A percentile compares a stretch with the other conserved stretches of the same genome.
These are phyloP conservation scores for Rachycentron canadum DNA, from an alignment of 2,797 vertebrate species.

Conservation along the genomic window DNA sequence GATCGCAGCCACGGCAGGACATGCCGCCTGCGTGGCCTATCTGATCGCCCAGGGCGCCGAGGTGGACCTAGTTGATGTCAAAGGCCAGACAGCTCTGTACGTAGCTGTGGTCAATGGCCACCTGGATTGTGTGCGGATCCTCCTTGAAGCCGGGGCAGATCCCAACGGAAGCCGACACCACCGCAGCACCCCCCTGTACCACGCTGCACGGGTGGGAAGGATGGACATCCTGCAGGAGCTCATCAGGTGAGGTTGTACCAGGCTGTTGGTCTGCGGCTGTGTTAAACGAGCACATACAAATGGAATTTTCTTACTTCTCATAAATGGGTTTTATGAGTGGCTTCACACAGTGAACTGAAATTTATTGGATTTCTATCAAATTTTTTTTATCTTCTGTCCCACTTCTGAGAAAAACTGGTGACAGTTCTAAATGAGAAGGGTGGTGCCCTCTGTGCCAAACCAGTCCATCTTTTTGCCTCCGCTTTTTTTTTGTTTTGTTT, in stretches of 20 bases:
- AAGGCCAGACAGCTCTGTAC: constrained; percentile 94
- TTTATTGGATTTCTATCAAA: not conserved
- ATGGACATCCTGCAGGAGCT: constrained; percentile 92
- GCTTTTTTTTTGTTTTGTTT: not conserved
- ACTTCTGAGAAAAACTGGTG: not conserved
- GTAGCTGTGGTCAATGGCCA: constrained; percentile 95
- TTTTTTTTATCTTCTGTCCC: not conserved
- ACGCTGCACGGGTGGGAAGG: constrained; percentile 90
- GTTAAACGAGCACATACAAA: not conserved
- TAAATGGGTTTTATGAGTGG: not conserved
- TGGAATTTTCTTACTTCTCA: not conserved
- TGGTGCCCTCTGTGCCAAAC: not conserved
- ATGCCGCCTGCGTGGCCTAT: constrained; percentile 89
- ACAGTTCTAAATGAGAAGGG: not conserved
- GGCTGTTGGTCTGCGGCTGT: not conserved
- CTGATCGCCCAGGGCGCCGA: constrained; percentile 91
- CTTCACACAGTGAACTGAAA: not conserved
- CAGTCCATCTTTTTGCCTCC: not conserved
- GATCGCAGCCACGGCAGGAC: constrained; percentile 93
- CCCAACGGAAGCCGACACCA: constrained; percentile 96
- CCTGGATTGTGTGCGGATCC: constrained; percentile 91
- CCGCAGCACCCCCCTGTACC: constrained; percentile 94
- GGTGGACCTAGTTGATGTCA: constrained; percentile 95
- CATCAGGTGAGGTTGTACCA: constrained; percentile 85
- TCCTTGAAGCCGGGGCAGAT: constrained; percentile 92